Conservation (phyloP, 2,797 vertebrate genomes). For the Coendou prehensilis region DNA sequence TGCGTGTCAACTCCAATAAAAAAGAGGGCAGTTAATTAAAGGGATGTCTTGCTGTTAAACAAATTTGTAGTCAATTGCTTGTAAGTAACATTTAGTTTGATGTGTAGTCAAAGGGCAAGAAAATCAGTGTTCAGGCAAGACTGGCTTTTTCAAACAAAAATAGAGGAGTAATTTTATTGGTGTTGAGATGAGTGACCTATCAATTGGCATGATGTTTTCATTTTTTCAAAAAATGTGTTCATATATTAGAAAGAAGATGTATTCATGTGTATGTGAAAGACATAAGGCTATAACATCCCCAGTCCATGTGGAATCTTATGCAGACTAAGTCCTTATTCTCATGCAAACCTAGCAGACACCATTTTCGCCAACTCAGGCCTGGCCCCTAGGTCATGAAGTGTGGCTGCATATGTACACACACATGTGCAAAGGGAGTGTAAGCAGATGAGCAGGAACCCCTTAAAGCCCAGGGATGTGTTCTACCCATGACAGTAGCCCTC, state of each 20-base stretch:
- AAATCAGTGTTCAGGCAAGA: conserved; percentile 56
- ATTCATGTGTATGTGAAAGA: background rate
- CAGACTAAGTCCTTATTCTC: background rate
- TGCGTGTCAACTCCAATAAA: conserved; percentile 83
- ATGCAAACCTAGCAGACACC: background rate
- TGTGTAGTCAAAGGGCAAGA: conserved; percentile 76
- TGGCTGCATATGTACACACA: background rate
- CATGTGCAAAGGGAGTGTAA: background rate
- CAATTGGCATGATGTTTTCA: background rate
- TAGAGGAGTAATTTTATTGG: conserved; percentile 51
- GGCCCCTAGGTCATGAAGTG: background rate
- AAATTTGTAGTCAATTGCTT: conserved; percentile 71
- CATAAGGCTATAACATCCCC: background rate
- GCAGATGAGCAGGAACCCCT: background rate
- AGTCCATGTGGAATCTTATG: background rate
- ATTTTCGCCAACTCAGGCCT: background rate
- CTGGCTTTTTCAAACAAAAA: conserved; percentile 42
- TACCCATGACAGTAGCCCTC: background rate
- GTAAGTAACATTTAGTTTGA: conserved; percentile 80
- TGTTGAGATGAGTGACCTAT: conserved; percentile 16
- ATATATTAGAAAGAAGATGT: background rate
- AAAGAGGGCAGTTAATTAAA: conserved; percentile 82
- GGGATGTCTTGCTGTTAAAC: conserved; percentile 78
- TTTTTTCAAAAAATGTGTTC: conserved; percentile 20
- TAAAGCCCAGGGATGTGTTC: background rate